A percentile compares a stretch with the other conserved stretches of the same genome.
Conservation (phyloP, 1,140 invertebrate species). For the Atta cephalotes region DNA sequence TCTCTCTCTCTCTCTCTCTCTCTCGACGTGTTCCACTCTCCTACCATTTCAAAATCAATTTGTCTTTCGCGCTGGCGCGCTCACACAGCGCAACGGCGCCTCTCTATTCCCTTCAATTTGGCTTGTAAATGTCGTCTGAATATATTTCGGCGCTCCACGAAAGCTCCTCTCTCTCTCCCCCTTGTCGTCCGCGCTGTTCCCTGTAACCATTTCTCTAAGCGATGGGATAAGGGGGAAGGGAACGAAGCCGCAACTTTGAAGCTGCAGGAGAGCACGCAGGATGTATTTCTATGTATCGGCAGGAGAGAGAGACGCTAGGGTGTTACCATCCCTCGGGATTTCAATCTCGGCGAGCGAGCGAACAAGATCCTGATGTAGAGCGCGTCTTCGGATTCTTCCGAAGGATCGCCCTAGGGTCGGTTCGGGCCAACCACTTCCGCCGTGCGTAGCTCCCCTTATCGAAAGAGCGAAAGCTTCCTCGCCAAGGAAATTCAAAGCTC, state of each 20-base stretch:
- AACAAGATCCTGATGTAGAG: constrained; percentile 47
- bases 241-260: constrained; percentile 28
- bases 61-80: constrained; percentile 79
- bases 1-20: constrained; percentile 21
- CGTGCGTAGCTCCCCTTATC: constrained; percentile 41
- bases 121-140: constrained; percentile 84
- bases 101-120: constrained; percentile 84
- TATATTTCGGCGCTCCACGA: constrained; percentile 75
- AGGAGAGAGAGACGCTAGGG: constrained; percentile 30
- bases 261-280: constrained; percentile 28
- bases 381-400: constrained; percentile 62
- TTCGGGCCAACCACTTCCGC: constrained; percentile 61
- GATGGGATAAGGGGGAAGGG: background rate
- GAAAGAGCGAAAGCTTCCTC: constrained; percentile 30
- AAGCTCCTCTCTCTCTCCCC: background rate
- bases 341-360: constrained; percentile 64
- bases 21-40: constrained; percentile 60
- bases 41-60: constrained; percentile 84
- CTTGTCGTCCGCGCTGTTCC: constrained; percentile 29
- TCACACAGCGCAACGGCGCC: constrained; percentile 61
- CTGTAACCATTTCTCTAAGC: constrained; percentile 63
- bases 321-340: constrained; percentile 59
- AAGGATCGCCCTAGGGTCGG: constrained; percentile 57
- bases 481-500: constrained; percentile 28
- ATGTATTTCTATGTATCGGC: constrained; percentile 65